These are phyloP conservation scores for Acrobasis repandana DNA, from an alignment of 2,888 invertebrate species.

Conservation along the genomic window DNA sequence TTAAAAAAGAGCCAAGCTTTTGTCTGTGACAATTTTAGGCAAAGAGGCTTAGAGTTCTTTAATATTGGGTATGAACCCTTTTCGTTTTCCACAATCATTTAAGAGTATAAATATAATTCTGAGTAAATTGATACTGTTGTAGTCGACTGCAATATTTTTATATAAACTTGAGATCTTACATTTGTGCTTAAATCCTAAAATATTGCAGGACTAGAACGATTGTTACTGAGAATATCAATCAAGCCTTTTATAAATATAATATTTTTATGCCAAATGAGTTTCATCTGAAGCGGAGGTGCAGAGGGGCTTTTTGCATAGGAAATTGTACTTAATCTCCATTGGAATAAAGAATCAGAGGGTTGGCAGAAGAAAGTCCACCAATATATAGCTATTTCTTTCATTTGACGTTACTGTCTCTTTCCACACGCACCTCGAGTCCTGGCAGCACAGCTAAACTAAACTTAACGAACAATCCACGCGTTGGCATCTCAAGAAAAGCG, in stretches of 20 bases:
- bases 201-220: slow-evolving; percentile 21
- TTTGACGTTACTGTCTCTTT: too few relatives aligned
- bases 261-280: background rate
- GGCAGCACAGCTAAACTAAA: too few relatives aligned
- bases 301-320: too few relatives aligned
- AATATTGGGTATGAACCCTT: background rate
- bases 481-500: background rate
- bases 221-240: background rate
- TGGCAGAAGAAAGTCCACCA: too few relatives aligned
- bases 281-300: too few relatives aligned
- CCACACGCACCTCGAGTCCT: too few relatives aligned
- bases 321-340: too few relatives aligned
- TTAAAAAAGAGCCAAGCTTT: too few relatives aligned
- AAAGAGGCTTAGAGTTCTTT: too few relatives aligned
- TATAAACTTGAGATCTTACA: slow-evolving; percentile 19
- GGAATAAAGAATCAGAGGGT: too few relatives aligned
- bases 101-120: background rate
- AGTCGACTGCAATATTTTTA: slow-evolving; percentile 20
- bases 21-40: too few relatives aligned
- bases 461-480: background rate
- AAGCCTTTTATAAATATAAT: background rate
- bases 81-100: background rate
- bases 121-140: background rate
- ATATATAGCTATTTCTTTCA: too few relatives aligned
- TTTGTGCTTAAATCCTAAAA: slow-evolving; percentile 15